Conservation (phyloP, 2,888 invertebrate species). For the Gymnoscelis rufifasciata region DNA sequence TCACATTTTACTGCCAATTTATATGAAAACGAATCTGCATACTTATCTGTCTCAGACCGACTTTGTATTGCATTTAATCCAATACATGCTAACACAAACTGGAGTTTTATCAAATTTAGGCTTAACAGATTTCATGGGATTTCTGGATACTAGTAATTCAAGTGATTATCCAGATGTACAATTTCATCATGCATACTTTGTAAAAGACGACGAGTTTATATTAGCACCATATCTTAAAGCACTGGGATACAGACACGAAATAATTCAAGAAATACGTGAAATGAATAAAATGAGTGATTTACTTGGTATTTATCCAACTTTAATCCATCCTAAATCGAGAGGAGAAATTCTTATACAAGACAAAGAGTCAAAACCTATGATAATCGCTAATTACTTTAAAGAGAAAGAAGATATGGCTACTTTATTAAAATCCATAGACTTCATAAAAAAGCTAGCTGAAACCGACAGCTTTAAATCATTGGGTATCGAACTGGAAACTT, state of each 20-base stretch:
- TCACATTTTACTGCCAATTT: constrained; percentile 57
- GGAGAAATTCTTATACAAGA: constrained; percentile 73
- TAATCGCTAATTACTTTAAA: constrained; percentile 19
- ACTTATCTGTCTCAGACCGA: constrained; percentile 3
- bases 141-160: constrained; percentile 64
- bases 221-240: constrained; percentile 22
- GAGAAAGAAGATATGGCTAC: constrained; percentile 20
- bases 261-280: constrained; percentile 37
- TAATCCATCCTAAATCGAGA: constrained; percentile 71
- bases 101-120: constrained; percentile 18
- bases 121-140: constrained; percentile 62
- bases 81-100: constrained; percentile 64
- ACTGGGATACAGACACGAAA: constrained; percentile 13
- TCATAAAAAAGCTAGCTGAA: constrained; percentile 8
- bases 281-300: constrained; percentile 47
- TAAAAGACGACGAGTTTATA: constrained; percentile 39
- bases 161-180: constrained; percentile 72
- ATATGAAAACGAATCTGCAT: constrained; percentile 48
- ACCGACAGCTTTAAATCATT: constrained; percentile 16
- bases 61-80: constrained; percentile 35
- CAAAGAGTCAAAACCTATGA: constrained; percentile 10
- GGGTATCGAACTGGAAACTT: constrained; percentile 8
- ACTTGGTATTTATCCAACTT: constrained; percentile 53
- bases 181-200: constrained; percentile 53
- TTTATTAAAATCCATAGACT: constrained; percentile 20